Base-by-base conservation (phyloP, 2,797 vertebrate species). In the Lacerta viridis region DNA sequence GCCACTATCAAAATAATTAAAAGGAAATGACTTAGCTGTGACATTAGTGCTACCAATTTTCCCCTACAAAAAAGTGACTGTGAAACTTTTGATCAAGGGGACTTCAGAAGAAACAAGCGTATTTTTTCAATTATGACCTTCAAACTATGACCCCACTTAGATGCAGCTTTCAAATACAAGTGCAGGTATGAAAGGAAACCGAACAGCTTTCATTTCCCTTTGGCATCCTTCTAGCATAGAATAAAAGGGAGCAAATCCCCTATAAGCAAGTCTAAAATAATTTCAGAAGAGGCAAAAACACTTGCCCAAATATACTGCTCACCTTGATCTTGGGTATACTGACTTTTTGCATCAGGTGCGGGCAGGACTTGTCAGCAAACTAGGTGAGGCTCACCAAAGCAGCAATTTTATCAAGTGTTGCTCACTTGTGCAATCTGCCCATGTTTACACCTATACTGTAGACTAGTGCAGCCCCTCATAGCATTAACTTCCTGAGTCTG, bases 131-230 rank as follows among this genome's bases (percentile, higher is more conserved):
- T 84, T 83, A 59, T 36, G 0, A 33, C 13, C 50, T 86, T 61
- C 69, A 79, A 27, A 29, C 71, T 87, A 87, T 80, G 86, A 7
- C 33, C 9, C 29, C 64, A 7, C 39, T 25, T 61, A 15, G 1
- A 91, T 36, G 41, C 29, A 10, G 27, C 59, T 33, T 69, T 15
- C 13, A 85, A 84, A 85, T 7, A 5, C 66, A 83, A 90, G 25
- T 23, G 20, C 0, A 78, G 9, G 41, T 17, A 64, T 86, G n/a
- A 36, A 76, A 43, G 39, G 55, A 83, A 64, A 1, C 84, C 41
- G 74, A 55, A 7, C 17, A n/a, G 83, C 68, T 68, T 69, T 64
- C 23, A 2, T 6, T 7, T 55, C 46, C 43, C 68, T 27, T 59
- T 39, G 15, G 17, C 72, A 74, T 74, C 10, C 4, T 74, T 74